Base-by-base conservation (phyloP, 2,797 vertebrate species). In the Avahi laniger region DNA sequence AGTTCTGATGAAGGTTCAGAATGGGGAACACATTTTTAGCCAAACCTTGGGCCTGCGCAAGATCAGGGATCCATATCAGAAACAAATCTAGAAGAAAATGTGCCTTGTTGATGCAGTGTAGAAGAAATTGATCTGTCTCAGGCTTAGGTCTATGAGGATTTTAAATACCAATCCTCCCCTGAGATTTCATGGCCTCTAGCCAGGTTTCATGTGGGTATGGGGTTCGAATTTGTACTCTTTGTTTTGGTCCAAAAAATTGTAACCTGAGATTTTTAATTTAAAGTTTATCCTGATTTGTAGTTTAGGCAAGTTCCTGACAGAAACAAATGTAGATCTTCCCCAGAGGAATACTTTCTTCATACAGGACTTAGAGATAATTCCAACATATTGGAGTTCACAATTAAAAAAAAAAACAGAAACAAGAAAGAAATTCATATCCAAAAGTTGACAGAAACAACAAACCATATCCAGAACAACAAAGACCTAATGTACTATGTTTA, bases 41-140 rank as follows among this genome's bases (percentile, higher is more conserved):
- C 89, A 57, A 95, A 63, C 80, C 50, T 84, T 85, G 61, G 52
- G 48, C 13, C 73, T 90, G 2, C 26, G n/a, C 2, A 69, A 28
- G 38, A 85, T 84, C 50, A 87, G 70, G 46, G 30, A 65, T 59
- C 7, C 52, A 85, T 84, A 80, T 59, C 57, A 15, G 17, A 35
- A 93, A 67, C 20, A 7, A 79, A 87, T 17, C 22, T 43, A 93
- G 46, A 85, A 91, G 50, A 91, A 95, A 96, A 72, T 87, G 20
- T 63, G 28, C 15, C 18, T 91, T 93, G 26, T 30, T 54, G 48
- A 88, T 35, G 72, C 20, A 89, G 22, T 70, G 33, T 52, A 86
- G 75, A 93, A 86, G 59, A 94, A 96, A 93, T 86, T 73, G 4
- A 83, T 70, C 24, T 69, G n/a, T 76, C 61, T 90, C 22, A 80